phyloP scores from a whole-genome alignment of 2,113 vertebrate genomes.

The Xenotilapia flavipinnis region DNA sequence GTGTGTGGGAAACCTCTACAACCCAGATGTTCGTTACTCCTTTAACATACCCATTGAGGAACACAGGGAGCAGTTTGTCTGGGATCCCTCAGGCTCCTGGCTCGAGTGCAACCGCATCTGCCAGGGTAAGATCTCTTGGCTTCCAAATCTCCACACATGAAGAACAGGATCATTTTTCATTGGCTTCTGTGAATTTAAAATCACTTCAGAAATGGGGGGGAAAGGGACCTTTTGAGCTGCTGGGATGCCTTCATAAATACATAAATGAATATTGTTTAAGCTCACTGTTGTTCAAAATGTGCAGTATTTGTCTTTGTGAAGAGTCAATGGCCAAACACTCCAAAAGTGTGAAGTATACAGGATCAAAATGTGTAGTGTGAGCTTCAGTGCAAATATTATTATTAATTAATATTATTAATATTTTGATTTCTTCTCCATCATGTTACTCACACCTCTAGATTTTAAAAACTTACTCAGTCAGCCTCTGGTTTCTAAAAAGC shows the following conservation, averaged over 20 bases:
- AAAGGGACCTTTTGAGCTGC: not conserved
- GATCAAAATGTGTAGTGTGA: not conserved
- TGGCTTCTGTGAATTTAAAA: not conserved
- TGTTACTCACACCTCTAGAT: not conserved
- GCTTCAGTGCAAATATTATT: not conserved
- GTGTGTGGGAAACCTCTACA: constrained; percentile 93
- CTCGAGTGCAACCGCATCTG: constrained; percentile 88
- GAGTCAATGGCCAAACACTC: not conserved
- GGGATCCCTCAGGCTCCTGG: constrained; percentile 88
- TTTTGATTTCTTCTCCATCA: not conserved
- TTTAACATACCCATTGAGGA: constrained; percentile 88
- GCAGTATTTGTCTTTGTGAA: not conserved
- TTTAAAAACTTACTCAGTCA: not conserved
- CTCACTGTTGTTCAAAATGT: not conserved
- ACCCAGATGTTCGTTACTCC: constrained; percentile 90
- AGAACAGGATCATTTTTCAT: not conserved
- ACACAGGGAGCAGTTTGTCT: constrained; percentile 79
- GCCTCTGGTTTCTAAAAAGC: not conserved
- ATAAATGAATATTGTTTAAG: not conserved
- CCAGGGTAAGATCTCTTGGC: constrained; percentile 76
- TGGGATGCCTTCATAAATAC: not conserved
- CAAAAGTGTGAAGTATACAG: not conserved
- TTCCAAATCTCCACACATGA: not conserved
- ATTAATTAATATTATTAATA: not conserved
- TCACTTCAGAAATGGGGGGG: not conserved